Conservation (phyloP, 2,797 vertebrate species). For the Neosalanx taihuensis region DNA sequence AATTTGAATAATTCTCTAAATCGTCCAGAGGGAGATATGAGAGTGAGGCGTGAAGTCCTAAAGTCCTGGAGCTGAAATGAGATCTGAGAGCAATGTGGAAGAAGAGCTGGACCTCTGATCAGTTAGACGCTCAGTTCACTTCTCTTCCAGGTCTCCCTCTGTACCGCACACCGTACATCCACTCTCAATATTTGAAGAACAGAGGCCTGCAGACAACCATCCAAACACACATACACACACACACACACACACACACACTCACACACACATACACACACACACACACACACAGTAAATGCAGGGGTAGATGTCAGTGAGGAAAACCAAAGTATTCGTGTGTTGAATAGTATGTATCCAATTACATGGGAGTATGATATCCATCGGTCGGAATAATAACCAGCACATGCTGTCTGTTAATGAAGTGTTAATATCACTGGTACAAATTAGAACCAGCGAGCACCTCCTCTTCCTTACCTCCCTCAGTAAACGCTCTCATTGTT, state of each 20-base stretch:
- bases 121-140: not conserved
- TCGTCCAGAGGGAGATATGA: constrained; percentile 58
- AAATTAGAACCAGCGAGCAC: constrained; percentile 66
- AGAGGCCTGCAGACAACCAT: not conserved
- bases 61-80: constrained; percentile 64
- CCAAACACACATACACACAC: constrained; percentile 4
- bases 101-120: constrained; percentile 14
- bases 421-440: constrained; percentile 68
- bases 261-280: constrained; percentile 15
- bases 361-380: constrained; percentile 89
- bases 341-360: constrained; percentile 78
- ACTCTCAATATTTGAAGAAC: constrained; percentile 21
- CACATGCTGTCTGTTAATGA: constrained; percentile 98
- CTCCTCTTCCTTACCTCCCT: constrained; percentile 19
- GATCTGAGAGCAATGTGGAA: constrained; percentile 50
- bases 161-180: not conserved
- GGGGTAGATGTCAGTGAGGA: constrained; percentile 57
- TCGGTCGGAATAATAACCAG: constrained; percentile 97
- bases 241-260: constrained; percentile 9
- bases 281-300: constrained; percentile 42
- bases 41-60: constrained; percentile 51
- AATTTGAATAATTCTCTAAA: constrained; percentile 72
- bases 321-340: constrained; percentile 57
- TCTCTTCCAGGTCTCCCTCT: not conserved
- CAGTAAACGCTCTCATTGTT: not conserved